A percentile compares a stretch with the other conserved stretches of the same genome.
These are phyloP conservation scores for Myotis brandtii DNA, from an alignment of 2,113 vertebrate genomes.

Conservation along the genomic window DNA sequence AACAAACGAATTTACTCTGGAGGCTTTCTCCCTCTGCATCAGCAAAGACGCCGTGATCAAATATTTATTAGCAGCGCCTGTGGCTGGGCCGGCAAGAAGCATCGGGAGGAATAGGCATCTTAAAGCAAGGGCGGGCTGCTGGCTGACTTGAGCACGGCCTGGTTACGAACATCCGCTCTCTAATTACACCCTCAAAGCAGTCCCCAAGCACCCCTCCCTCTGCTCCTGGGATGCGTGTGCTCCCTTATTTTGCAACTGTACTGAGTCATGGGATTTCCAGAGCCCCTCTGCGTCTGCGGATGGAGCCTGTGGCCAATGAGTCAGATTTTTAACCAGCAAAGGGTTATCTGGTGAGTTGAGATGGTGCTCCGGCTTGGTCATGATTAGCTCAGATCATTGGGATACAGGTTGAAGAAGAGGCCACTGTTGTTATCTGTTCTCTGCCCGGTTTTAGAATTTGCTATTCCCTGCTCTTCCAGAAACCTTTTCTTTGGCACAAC, in stretches of 20 bases:
- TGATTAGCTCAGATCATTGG: not conserved
- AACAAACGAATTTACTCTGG: not conserved
- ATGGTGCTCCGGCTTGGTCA: not conserved
- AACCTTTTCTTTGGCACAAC: not conserved
- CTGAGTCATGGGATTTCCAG: conserved; percentile 62
- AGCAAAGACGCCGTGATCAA: conserved; percentile 51
- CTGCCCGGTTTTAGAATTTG: not conserved
- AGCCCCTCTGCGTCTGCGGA: not conserved
- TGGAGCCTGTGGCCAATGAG: conserved; percentile 12
- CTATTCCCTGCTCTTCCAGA: not conserved
- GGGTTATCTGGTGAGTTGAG: not conserved
- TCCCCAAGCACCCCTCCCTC: not conserved
- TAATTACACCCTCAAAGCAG: not conserved
- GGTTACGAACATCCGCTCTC: not conserved
- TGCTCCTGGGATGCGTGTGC: not conserved
- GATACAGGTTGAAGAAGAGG: not conserved
- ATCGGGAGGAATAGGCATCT: not conserved
- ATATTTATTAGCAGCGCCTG: conserved; percentile 53
- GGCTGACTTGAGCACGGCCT: not conserved
- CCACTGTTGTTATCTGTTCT: not conserved
- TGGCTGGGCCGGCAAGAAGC: not conserved
- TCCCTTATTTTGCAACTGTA: conserved; percentile 41
- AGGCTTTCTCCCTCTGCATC: not conserved
- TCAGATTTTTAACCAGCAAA: conserved; percentile 46
- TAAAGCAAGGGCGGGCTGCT: not conserved